Evolutionary conservation across 2,113 vertebrate species (phyloP), one percentile per base, ranked within the genome.

Genomic region (Gasterosteus nipponicus): DNA sequence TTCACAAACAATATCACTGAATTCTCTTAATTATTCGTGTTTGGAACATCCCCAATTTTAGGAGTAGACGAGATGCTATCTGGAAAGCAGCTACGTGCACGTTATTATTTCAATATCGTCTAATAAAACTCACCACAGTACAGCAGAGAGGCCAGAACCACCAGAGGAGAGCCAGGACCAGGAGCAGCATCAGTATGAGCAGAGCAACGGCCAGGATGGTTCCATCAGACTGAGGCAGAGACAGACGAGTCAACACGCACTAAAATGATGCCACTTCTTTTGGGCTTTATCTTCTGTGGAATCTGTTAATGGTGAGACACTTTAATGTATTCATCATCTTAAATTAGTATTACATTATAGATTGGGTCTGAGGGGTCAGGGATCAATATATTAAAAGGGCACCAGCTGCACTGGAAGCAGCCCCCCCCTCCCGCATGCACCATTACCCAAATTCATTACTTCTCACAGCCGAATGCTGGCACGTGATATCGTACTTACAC

Each of bases 121-220:
- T 12, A 39, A 62, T 47, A 49, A 54, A 66, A 94, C 98, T 97
- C 91, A 99, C 98, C 97, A 99, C 97, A 0, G 98, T 99, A 92
- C 98, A 99, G 92, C 98, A 99, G 16, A 99, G 96, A 19, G 98
- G 98, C 98, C 98, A 99, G 94, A 99, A 99, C 98, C 98, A 99
- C 98, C 98, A 99, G 56, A 99, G 94, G 2, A 99, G 93, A 7
- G 89, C 95, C 93, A 99, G 58, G 0, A 95, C 90, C 88, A 99
- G 88, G 10, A 99, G 94, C 5, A 99, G 92, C 94, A 99, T 97
- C 66, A 99, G 94, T 87, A 99, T 96, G 81, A 99, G 89, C 83
- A 99, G 78, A 5, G 96, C 96, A 0, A 99, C 95, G 2, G 97
- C 97, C 95, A 99, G 92, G 89, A 99, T 96, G 78, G 97, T 98